Conservation (phyloP, 2,888 invertebrate genomes). For the Drosophila merina region DNA sequence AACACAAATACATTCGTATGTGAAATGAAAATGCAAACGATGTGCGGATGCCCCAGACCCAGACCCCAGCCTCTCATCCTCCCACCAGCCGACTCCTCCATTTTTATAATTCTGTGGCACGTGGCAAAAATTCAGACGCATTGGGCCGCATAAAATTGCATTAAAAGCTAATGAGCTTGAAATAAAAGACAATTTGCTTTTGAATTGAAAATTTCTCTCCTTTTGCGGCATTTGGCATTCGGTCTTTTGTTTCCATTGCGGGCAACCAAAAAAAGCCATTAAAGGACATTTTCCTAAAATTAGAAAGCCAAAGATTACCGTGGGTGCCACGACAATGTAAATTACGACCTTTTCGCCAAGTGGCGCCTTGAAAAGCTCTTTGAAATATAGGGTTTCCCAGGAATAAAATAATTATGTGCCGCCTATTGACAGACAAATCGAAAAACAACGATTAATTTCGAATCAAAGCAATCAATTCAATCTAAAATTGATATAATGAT, state of each 20-base stretch:
- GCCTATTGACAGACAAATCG: neutral
- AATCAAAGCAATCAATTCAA: neutral
- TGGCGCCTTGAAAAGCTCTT: neutral
- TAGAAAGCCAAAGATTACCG: conserved; percentile 25
- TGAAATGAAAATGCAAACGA: conserved; percentile 68
- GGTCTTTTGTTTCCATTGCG: conserved; percentile 18
- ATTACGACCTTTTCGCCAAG: conserved; percentile 23
- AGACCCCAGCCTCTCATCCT: neutral
- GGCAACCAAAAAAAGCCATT: conserved; percentile 31
- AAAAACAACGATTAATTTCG: neutral
- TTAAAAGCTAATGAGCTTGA: conserved; percentile 76
- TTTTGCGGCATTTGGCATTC: conserved; percentile 21
- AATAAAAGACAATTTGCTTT: conserved; percentile 75
- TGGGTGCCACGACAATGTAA: conserved; percentile 5
- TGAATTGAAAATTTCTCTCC: conserved; percentile 58
- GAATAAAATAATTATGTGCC: neutral
- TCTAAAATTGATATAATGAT: neutral
- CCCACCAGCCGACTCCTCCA: conserved; percentile 1
- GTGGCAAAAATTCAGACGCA: conserved; percentile 70
- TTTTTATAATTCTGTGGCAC: conserved; percentile 46
- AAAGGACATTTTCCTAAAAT: conserved; percentile 31
- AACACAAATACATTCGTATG: conserved; percentile 19
- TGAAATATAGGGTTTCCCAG: conserved; percentile 2
- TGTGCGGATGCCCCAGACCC: conserved; percentile 47
- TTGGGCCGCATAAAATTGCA: conserved; percentile 78